Percentiles rank a stretch among this genome's conserved stretches.
phyloP scores from a whole-genome alignment of 2,888 invertebrate genomes.

The Ornithoptera priamus region DNA sequence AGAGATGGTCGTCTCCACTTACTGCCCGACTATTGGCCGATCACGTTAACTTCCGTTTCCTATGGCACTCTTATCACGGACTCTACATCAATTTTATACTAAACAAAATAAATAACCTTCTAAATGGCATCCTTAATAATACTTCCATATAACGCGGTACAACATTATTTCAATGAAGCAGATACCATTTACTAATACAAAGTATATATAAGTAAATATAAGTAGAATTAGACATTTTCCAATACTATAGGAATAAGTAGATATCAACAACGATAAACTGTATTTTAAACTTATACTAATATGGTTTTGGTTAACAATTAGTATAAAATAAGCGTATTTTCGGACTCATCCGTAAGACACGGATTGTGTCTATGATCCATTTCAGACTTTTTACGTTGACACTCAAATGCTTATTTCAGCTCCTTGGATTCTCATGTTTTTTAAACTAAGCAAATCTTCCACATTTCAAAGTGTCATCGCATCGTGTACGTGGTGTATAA shows the following conservation, averaged over 20 bases:
- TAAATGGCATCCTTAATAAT: slow-evolving; percentile 52
- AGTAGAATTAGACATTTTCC: slow-evolving; percentile 23
- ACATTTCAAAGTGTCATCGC: background rate
- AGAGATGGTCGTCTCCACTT: slow-evolving; percentile 34
- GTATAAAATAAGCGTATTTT: slow-evolving; percentile 79
- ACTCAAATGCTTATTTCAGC: slow-evolving; percentile 37
- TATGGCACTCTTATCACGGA: slow-evolving; percentile 75
- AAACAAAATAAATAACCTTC: slow-evolving; percentile 48
- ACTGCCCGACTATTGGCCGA: background rate
- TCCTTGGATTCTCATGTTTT: background rate
- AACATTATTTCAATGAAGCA: background rate
- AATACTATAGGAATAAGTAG: slow-evolving; percentile 46
- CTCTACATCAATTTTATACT: slow-evolving; percentile 32
- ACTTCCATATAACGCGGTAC: slow-evolving; percentile 25
- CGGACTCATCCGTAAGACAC: slow-evolving; percentile 70
- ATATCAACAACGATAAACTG: slow-evolving; percentile 61
- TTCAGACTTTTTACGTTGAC: slow-evolving; percentile 72
- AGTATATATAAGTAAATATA: slow-evolving; percentile 4
- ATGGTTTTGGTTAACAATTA: slow-evolving; percentile 59
- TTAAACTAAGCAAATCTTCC: background rate
- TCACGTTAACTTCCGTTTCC: slow-evolving; percentile 42
- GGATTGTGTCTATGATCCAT: slow-evolving; percentile 64
- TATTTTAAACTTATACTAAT: slow-evolving; percentile 68
- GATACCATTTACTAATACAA: slow-evolving; percentile 3
- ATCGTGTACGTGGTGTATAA: background rate